Evolutionary conservation across 2,888 invertebrate species (phyloP), one percentile per base, ranked within the genome.

Genomic region (Parnassius mnemosyne): DNA sequence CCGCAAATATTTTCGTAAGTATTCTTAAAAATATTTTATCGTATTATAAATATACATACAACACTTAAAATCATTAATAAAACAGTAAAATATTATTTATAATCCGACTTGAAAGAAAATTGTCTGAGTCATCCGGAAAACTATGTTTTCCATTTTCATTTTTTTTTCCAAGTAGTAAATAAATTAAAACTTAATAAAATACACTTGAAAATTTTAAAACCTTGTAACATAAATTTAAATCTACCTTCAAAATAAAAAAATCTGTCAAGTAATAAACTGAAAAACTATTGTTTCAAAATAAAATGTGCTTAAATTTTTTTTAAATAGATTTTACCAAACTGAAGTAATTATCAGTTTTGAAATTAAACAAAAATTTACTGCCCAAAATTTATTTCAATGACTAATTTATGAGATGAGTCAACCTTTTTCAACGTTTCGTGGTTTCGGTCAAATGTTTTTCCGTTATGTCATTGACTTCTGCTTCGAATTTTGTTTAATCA

Each of bases 1-100:
- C 87, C 85, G 91, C 90, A 91, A 91, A 89, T 90, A 91, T 90
- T 91, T 91, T 85, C 74, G 91, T 91, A 85, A 90, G 91, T 20
- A 20, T 20, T 20, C 20, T 20, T 20, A 20, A 20, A 20, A 20
- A 2, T 90, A 89, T 84, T 67, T 74, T 70, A 51, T 51, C n/a
- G 3, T 2, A 5, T 2, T 34, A 34, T 34, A 34, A 7, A 34
- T 34, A 34, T 34, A 34, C 1, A 34, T 34, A 7, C 34, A 34
- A 34, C 5, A 34, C 34, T 7, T 34, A 34, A 34, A 34, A 34
- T 34, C 7, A 34, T 34, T 7, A 34, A 7, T 34, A 25, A 34
- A 34, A 34, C 34, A 7, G 7, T 34, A 1, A 34, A 5, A 34
- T 7, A 34, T 7, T 34, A 34, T 34, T 34, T 34, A 34, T 34